Evolutionary conservation across 2,797 vertebrate genomes (phyloP).

Genomic region (Muscicapa striata): DNA sequence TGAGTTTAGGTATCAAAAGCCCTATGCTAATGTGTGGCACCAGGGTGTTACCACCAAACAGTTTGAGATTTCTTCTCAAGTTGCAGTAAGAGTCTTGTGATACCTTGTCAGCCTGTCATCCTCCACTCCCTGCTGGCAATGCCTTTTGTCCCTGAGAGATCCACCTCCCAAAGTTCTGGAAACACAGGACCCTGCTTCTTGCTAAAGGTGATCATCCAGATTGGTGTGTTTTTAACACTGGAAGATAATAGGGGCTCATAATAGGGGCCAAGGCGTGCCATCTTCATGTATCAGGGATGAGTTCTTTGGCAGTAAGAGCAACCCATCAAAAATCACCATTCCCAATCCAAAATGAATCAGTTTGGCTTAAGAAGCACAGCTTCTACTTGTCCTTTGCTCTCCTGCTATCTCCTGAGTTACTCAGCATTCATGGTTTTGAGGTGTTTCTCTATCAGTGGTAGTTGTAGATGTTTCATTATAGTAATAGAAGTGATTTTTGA

Average conservation of each 20-base stretch:
- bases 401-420: neutral
- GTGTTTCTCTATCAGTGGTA: neutral
- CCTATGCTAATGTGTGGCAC: neutral
- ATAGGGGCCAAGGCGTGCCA: fast-evolving
- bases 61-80: neutral
- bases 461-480: neutral
- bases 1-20: neutral
- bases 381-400: neutral
- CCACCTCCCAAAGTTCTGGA: neutral
- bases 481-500: neutral
- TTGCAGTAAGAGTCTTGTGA: neutral
- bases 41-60: neutral
- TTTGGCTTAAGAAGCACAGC: neutral
- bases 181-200: neutral
- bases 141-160: neutral
- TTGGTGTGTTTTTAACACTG: neutral
- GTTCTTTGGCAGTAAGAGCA: neutral
- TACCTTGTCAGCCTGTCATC: neutral
- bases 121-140: neutral
- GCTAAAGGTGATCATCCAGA: neutral
- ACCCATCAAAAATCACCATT: neutral
- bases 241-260: neutral
- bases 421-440: neutral
- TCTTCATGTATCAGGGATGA: neutral
- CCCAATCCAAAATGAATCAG: neutral